These are phyloP conservation scores for Leptodactylus fallax DNA, from an alignment of 2,797 vertebrate genomes.

Conservation along the genomic window DNA sequence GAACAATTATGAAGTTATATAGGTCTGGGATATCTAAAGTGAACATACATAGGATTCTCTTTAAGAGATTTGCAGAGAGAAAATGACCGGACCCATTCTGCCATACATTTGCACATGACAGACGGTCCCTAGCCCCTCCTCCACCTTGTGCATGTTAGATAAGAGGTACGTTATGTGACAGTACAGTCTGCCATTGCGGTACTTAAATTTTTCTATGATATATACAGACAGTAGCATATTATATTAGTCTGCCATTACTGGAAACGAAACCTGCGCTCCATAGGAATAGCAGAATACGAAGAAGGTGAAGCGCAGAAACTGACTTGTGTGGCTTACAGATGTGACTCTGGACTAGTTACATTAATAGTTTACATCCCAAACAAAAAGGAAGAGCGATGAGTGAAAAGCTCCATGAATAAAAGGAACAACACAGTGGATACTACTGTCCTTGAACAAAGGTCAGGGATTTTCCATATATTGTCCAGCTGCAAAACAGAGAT, in stretches of 20 bases:
- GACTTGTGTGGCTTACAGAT: neutral
- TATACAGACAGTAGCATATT: neutral
- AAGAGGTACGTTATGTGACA: neutral
- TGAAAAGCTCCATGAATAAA: neutral
- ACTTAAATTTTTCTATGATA: neutral
- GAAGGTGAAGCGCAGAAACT: neutral
- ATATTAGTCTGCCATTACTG: neutral
- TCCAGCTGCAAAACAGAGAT: neutral
- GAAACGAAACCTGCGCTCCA: neutral
- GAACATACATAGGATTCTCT: too few species aligned
- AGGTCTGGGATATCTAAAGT: too few species aligned
- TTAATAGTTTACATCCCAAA: neutral
- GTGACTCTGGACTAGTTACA: neutral
- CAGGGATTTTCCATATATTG: constrained; percentile 13
- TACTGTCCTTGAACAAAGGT: constrained; percentile 12
- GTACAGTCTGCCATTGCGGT: neutral
- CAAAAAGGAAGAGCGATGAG: neutral
- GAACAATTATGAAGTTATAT: too few species aligned
- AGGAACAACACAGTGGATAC: neutral
- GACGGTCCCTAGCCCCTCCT: neutral
- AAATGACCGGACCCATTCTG: too few species aligned
- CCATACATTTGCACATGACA: too few species aligned
- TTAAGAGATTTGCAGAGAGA: too few species aligned
- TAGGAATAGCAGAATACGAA: neutral
- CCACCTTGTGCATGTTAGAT: neutral